phyloP scores from a whole-genome alignment of 2,113 vertebrate genomes.

The Erpornis zantholeuca region DNA sequence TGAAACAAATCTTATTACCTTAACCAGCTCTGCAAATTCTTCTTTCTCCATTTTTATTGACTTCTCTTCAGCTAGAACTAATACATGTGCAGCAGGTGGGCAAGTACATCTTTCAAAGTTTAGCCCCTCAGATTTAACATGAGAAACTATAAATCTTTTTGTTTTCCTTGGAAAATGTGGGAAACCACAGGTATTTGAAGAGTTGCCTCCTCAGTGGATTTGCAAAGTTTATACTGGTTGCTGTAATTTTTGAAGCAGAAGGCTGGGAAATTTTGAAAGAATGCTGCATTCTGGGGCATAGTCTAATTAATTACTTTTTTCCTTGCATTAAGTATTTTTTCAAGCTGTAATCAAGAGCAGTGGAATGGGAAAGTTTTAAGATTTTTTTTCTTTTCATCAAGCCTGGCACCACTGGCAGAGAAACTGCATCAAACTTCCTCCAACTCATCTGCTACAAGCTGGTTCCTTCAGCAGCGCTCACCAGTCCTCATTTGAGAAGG shows the following conservation, averaged over 20 bases:
- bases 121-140: conserved; percentile 24
- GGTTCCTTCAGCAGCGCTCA: background rate
- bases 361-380: background rate
- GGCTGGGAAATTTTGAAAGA: conserved; percentile 13
- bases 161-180: conserved; percentile 67
- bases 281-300: background rate
- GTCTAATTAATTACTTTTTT: background rate
- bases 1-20: conserved; percentile 88
- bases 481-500: background rate
- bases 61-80: conserved; percentile 68
- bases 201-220: conserved; percentile 36
- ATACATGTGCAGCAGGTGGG: conserved; percentile 59
- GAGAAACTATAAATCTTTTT: conserved; percentile 63
- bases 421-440: background rate
- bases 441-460: background rate
- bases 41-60: conserved; percentile 64
- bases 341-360: background rate
- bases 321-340: background rate
- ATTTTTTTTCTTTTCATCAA: conserved; percentile 1
- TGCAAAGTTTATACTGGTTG: conserved; percentile 28
- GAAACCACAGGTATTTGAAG: conserved; percentile 42
- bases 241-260: conserved; percentile 19
- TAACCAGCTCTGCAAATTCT: conserved; percentile 80
- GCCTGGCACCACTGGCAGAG: background rate
- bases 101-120: conserved; percentile 55